Conservation (phyloP, 2,113 vertebrate species). For the Otolemur garnettii region DNA sequence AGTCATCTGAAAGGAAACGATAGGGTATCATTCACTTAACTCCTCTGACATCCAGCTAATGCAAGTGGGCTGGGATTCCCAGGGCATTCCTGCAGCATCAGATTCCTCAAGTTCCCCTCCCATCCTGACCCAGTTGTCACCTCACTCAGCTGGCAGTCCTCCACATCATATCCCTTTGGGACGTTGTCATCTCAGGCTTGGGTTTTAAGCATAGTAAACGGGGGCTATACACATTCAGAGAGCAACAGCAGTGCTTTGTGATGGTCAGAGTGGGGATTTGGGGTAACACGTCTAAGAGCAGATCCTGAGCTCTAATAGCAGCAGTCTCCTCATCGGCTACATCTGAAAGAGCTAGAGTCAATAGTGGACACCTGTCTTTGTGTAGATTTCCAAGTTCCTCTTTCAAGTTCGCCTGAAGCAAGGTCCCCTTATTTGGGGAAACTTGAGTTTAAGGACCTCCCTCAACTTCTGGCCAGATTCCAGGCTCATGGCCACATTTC, state of each 20-base stretch:
- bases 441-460: not conserved
- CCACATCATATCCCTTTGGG: not conserved
- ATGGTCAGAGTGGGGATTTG: not conserved
- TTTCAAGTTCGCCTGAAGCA: constrained; percentile 53
- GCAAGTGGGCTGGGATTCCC: constrained; percentile 56
- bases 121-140: not conserved
- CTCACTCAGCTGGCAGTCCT: not conserved
- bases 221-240: not conserved
- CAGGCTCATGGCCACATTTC: not conserved
- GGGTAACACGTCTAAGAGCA: not conserved
- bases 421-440: constrained; percentile 34
- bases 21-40: constrained; percentile 70
- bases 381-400: constrained; percentile 63
- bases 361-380: constrained; percentile 22
- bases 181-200: not conserved
- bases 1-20: constrained; percentile 80
- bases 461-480: not conserved
- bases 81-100: not conserved
- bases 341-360: constrained; percentile 28
- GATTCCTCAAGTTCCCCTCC: not conserved
- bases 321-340: not conserved
- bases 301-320: constrained; percentile 13
- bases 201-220: not conserved
- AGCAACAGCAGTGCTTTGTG: not conserved
- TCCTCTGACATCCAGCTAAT: constrained; percentile 44